Base-by-base conservation (phyloP, 1,140 invertebrate genomes). In the Dryas iulia region DNA sequence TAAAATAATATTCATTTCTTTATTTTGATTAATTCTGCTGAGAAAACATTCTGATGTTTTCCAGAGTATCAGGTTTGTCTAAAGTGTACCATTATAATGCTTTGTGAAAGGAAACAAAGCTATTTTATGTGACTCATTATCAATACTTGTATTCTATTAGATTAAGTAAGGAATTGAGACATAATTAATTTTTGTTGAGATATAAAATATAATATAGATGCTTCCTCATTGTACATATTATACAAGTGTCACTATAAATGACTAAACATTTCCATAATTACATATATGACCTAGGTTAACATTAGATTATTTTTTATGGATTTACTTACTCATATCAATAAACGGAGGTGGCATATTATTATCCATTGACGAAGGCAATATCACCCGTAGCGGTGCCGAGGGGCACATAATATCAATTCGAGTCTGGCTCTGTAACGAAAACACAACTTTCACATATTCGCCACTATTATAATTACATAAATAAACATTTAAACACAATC, bases 331-430 rank as follows among this genome's bases (percentile, higher is more conserved):
- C 52, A 87, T 84, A 59, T 86, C 83, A 71, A 87, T 77, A 76
- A 84, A 88, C n/a, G 79, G 79, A 14, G 85, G 82, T 33, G 84
- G 86, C 77, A 87, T 76, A 72, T 79, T 82, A 54, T 73, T 69
- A 23, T 91, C 86, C 66, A 86, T 74, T 2, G 83, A 72, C 2
- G 79, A 72, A 23, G 88, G 86, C 69, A 91, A 70, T 30, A 91
- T 87, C 53, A 91, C 87, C 67, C 84, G 77, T 24, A 91, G 76
- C 35, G 87, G 86, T 26, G 82, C 73, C 68, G 84, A 35, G 4
- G 83, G 79, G 66, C 79, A 82, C 59, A 87, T 71, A 71, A 81
- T 82, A 57, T 88, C 88, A 73, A 70, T 74, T 62, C 84, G 83
- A 67, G 77, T 64, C 63, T 85, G 81, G 67, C 73, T 89, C 87